Evolutionary conservation across 2,888 invertebrate species (phyloP), one percentile per base, ranked within the genome.

Genomic region (Acleris laterana): DNA sequence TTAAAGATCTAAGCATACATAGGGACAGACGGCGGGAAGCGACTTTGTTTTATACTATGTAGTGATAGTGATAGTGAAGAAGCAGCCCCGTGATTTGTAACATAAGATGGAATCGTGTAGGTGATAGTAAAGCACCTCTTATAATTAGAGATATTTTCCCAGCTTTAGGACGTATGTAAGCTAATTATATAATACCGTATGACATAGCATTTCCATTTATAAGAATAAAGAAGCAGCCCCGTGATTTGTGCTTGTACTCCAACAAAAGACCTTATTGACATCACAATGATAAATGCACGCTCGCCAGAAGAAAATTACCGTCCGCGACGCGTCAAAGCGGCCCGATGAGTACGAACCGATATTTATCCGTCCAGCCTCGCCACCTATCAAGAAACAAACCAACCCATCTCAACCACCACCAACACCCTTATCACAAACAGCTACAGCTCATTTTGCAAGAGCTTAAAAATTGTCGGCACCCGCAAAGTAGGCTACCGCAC

Each of bases 281-380:
- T 66, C 50, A 64, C 60, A 61, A 57, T 63, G 68, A 62, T 67
- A 67, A 67, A 67, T 55, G 62, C 57, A 48, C n/a, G 19, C 46
- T 9, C 20, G 38, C 42, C 17, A 58, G 62, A 68, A 70, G 72
- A 69, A 75, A 74, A 77, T 81, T 80, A 82, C 83, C 81, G 82
- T 79, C 82, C 84, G 80, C 81, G 73, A 67, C 72, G 80, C 83
- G 84, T 86, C 83, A 82, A 83, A 81, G 83, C 78, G 75, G 76
- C 58, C 68, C 74, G 72, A 68, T 65, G 76, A 69, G 72, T 69
- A 66, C 63, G 77, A 77, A 80, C 76, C 79, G 87, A 84, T 86
- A 88, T 86, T 84, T 87, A 87, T 86, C 80, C 81, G 83, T 81
- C 82, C 80, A 83, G 83, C 84, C 84, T 85, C 84, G 80, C 74